Evolutionary conservation across 2,888 invertebrate species (phyloP), one percentile per base, ranked within the genome.

Genomic region (Automeris io): DNA sequence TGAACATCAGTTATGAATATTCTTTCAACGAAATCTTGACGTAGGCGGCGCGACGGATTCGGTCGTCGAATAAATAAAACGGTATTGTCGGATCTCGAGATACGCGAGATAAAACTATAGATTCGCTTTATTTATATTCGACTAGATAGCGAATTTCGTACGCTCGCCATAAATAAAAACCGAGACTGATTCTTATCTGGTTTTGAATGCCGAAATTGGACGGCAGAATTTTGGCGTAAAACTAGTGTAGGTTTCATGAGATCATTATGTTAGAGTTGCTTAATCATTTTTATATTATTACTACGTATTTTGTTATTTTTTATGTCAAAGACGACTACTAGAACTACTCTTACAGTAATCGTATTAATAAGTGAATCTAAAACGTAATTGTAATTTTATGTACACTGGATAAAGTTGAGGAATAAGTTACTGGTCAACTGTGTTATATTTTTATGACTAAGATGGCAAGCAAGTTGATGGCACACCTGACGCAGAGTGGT

Each of bases 101-200:
- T 71, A 52, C 44, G 56, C 47, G 52, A 66, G 72, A 70, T 72
- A 62, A 56, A 60, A 56, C 57, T 51, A 64, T 65, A 70, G 70
- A 70, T 70, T 56, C 49, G 54, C 58, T 58, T 69, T 67, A 70
- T 69, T 70, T 70, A 72, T 70, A 64, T 57, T 53, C 47, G 54
- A 57, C 61, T 70, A 70, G 66, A 68, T 69, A 61, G 64, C 58
- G 59, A 66, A 71, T 65, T 69, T 65, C 61, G 64, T 63, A 58
- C 61, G 50, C 46, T 41, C 45, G 37, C 52, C 63, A 70, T 74
- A 75, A 75, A 76, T 75, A 73, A 75, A 74, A 74, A 68, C 60
- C 52, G 60, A 70, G 69, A 70, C 62, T 56, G 69, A 70, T 70
- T 43, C 38, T 52, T 69, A 70, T 70, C 70, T 24, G 33, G 18